Percentiles rank a stretch among this genome's conserved stretches.
Evolutionary conservation across 2,797 vertebrate genomes (phyloP).

Genomic region (Gephyroberyx darwinii): DNA sequence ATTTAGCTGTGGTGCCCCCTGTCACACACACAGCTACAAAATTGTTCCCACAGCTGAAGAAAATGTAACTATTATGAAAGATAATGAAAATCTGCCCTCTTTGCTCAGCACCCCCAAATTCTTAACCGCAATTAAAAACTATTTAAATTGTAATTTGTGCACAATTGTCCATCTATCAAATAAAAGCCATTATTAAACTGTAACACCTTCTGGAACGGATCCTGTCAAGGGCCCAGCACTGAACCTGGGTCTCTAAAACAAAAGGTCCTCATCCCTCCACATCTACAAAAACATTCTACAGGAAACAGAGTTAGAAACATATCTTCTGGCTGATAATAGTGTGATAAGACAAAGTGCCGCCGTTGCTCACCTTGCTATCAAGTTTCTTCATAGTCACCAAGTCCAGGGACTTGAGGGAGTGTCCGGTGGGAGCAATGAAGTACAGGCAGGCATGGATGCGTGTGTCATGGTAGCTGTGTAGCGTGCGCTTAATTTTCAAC

Average conservation of each 20-base stretch:
- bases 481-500: conserved; percentile 94
- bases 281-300: background rate
- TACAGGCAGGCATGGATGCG: conserved; percentile 96
- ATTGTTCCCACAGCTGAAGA: no score
- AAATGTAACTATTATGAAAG: no score
- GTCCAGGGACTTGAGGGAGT: conserved; percentile 96
- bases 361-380: conserved; percentile 92
- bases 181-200: background rate
- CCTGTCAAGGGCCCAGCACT: no score
- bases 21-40: no score
- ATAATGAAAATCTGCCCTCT: no score
- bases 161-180: no score
- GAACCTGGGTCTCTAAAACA: conserved; percentile 9
- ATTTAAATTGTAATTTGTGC: background rate
- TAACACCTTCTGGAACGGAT: conserved; percentile 6
- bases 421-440: conserved; percentile 97
- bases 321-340: background rate
- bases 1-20: background rate
- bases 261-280: background rate
- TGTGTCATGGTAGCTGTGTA: conserved; percentile 96
- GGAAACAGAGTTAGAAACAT: background rate
- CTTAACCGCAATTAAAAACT: no score
- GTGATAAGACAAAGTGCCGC: conserved; percentile 2
- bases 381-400: conserved; percentile 99
- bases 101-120: no score